Conservation (phyloP, 2,113 vertebrate species). For the Sturnira hondurensis region DNA sequence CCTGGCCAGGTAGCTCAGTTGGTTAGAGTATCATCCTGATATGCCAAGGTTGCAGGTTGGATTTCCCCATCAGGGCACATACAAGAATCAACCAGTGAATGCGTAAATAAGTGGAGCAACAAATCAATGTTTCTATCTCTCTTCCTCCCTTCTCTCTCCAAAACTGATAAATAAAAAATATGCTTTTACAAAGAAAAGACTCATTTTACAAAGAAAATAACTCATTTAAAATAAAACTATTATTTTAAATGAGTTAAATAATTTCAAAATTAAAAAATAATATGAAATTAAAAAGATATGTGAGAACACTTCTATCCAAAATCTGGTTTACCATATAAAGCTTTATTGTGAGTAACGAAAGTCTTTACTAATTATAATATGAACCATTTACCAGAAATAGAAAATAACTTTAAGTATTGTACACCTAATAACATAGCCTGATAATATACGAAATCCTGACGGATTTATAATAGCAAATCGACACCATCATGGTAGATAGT, state of each 20-base stretch:
- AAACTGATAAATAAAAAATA: too few relatives aligned
- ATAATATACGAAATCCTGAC: background rate
- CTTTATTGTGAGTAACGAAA: background rate
- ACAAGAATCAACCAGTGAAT: too few relatives aligned
- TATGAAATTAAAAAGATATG: background rate
- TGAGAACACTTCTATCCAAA: background rate
- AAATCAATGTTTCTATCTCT: too few relatives aligned
- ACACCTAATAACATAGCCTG: background rate
- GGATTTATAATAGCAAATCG: background rate
- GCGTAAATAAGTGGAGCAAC: too few relatives aligned
- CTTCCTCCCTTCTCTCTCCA: too few relatives aligned
- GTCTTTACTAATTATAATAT: background rate
- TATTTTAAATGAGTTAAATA: background rate
- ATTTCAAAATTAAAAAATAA: background rate
- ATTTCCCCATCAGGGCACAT: too few relatives aligned
- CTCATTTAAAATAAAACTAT: too few relatives aligned
- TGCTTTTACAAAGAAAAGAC: too few relatives aligned
- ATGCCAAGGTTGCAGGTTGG: too few relatives aligned
- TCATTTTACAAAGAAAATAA: too few relatives aligned
- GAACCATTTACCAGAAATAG: background rate
- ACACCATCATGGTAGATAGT: background rate
- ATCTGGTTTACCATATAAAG: background rate
- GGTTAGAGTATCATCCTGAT: too few relatives aligned
- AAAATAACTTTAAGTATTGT: background rate
- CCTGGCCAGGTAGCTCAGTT: too few relatives aligned